Evolutionary conservation across 2,113 vertebrate species (phyloP).

Genomic region (Orcinus orca): DNA sequence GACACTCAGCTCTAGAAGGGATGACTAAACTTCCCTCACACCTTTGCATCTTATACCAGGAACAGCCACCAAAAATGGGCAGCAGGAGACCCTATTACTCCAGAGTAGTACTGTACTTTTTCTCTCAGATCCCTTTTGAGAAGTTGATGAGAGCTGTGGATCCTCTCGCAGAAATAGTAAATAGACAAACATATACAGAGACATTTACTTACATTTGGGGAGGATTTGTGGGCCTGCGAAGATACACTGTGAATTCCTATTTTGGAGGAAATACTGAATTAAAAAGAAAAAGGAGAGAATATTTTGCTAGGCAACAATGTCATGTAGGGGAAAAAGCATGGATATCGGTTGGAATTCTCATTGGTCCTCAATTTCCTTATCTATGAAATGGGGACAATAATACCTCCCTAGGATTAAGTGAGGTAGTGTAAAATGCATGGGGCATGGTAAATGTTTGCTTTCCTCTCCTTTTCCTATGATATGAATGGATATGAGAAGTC

Average conservation of each 20-base stretch:
- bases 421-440: background rate
- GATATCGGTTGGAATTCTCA: conserved; percentile 6
- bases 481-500: background rate
- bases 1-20: background rate
- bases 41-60: background rate
- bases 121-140: background rate
- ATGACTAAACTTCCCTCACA: background rate
- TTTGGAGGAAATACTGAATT: conserved; percentile 7
- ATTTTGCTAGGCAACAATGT: conserved; percentile 3
- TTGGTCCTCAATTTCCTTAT: background rate
- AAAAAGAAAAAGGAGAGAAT: background rate
- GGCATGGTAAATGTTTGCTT: background rate
- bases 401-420: background rate
- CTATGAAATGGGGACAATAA: background rate
- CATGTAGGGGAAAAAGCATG: background rate
- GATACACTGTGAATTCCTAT: background rate
- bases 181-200: background rate
- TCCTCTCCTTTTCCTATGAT: background rate
- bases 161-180: conserved; percentile 1
- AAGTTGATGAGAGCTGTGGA: background rate
- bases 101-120: background rate
- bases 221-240: background rate
- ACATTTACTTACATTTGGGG: background rate
- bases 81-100: background rate
- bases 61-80: background rate